Base-by-base conservation (phyloP, 2,888 invertebrate genomes). In the Pecten maximus region DNA sequence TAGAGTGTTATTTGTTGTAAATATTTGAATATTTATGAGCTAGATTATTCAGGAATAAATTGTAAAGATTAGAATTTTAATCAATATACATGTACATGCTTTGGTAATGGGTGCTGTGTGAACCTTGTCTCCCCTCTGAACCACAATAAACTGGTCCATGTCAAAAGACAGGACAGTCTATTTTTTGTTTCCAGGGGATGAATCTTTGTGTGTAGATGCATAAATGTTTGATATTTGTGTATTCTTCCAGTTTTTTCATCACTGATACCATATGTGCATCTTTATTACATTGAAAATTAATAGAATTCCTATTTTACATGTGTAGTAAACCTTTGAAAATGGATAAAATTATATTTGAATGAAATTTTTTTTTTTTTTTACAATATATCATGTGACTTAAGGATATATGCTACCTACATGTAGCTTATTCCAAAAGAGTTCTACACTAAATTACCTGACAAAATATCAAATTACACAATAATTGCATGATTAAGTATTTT, bases 91-190 rank as follows among this genome's bases (percentile, higher is more conserved):
- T 54, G 19, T 35, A 74, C 28, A 8, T 35, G 74, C 74, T 74
- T 74, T 74, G 74, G 74, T 74, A 35, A 74, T 74, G 74, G 74
- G 74, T 74, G 74, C 74, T 74, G 74, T 60, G 60, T 74, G 74
- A 74, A 74, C 16, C 8, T 28, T 74, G 35, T 74, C 35, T 74
- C 35, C 44, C 74, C 6, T 35, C 74, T 35, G 35, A 74, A 74
- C 8, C 35, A 28, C 35, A 15, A 1, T 74, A 35, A 74, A 74
- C 74, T 74, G 35, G 74, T 74, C 74, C 74, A 74, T 74, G 74
- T 74, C 28, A 35, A 74, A 35, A 74, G 35, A 74, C 10, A 6
- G 74, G 35, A 74, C 28, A 74, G 35, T 74, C 74, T 16, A 74
- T 35, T 19, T n/a, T 0, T 28, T 74, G 74, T 74, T 0, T 23